Evolutionary conservation across 2,888 invertebrate species (phyloP).

Genomic region (Anthophora plumipes): DNA sequence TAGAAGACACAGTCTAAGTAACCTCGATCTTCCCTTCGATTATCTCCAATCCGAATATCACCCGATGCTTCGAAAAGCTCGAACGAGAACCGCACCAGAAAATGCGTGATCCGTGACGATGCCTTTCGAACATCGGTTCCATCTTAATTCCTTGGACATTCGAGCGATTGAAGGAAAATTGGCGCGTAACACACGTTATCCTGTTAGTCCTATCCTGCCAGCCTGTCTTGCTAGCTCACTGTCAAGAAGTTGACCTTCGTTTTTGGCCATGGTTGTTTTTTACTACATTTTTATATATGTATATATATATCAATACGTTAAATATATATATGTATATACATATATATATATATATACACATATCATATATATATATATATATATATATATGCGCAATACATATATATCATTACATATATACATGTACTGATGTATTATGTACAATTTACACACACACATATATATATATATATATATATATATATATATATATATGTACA

Average conservation of each 20-base stretch:
- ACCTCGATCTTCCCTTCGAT: conserved; percentile 40
- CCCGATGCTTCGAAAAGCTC: conserved; percentile 45
- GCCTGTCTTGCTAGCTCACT: conserved; percentile 85
- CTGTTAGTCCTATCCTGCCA: conserved; percentile 74
- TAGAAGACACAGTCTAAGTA: background rate
- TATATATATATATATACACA: no score
- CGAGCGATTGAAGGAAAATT: conserved; percentile 41
- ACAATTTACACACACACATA: conserved; percentile 71
- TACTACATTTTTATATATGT: conserved; percentile 83
- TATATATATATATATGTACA: conserved; percentile 65
- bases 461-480: conserved; percentile 53
- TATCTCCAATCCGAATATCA: background rate
- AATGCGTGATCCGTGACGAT: conserved; percentile 23
- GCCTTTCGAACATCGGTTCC: background rate
- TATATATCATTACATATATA: conserved; percentile 86
- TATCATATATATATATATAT: conserved; percentile 61
- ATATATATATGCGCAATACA: conserved; percentile 70
- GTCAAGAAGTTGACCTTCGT: conserved; percentile 98
- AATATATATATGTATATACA: conserved; percentile 67
- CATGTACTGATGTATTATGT: conserved; percentile 53
- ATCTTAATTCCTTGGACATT: background rate
- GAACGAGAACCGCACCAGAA: conserved; percentile 31
- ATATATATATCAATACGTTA: conserved; percentile 61
- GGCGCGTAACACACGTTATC: conserved; percentile 34
- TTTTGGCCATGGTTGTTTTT: conserved; percentile 94